Base-by-base conservation (phyloP, 2,888 invertebrate genomes). In the Prenolepis imparis region DNA sequence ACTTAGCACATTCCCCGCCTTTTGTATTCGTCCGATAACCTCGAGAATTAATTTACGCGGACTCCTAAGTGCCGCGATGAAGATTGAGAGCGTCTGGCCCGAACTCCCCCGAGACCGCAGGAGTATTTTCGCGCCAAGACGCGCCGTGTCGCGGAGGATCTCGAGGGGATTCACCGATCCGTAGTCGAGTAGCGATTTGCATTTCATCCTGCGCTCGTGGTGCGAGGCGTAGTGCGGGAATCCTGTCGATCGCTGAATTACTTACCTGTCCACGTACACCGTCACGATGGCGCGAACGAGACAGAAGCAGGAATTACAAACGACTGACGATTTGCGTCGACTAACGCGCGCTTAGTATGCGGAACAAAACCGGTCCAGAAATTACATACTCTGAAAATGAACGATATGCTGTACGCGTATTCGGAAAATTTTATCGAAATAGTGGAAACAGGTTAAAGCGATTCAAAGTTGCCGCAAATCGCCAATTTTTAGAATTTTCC, bases 241-340 rank as follows among this genome's bases (percentile, higher is more conserved):
- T 86, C 86, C 86, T 74, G 82, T 70, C 86, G 86, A 90, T 90
- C 90, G 83, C 89, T 90, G 86, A 90, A 90, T 90, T 90, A 90
- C 90, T 90, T 90, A 90, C 89, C 84, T 74, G 64, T 75, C 68
- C 90, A 89, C 90, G 90, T 90, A 84, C 88, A 61, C 61, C 82
- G 63, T 81, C 55, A 66, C 75, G 12, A n/a, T n/a, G 41, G 64
- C 66, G 11, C 15, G 59, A 68, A 59, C 44, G 72, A 80, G 72
- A 80, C 72, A 80, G 78, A 72, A 32, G 59, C 72, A 72, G 44
- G 72, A 72, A 80, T 78, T 80, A 72, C 44, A 55, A 72, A 59
- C 44, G 59, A 52, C 41, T 32, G 55, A 70, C 57, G 59, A 80
- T 59, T 78, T 57, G 41, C 70, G 41, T 21, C 8, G 36, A 15